phyloP scores from a whole-genome alignment of 2,797 vertebrate species.

The Artibeus lituratus region DNA sequence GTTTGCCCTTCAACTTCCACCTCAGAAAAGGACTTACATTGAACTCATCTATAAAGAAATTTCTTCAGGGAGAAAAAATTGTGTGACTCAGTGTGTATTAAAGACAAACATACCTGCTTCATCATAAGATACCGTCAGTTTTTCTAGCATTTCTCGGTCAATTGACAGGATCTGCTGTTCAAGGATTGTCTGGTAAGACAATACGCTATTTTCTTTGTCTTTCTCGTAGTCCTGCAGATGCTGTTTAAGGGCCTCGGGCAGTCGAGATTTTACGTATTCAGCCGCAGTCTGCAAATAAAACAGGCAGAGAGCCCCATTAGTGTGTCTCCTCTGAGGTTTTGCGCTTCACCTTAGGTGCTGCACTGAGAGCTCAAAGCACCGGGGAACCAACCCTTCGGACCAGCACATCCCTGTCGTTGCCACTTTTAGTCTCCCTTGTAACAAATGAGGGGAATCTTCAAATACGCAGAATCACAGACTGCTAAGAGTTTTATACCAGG shows the following conservation, averaged over 20 bases:
- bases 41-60: neutral
- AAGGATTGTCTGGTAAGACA: slow-evolving; percentile 93
- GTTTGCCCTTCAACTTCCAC: neutral
- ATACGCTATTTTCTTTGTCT: slow-evolving; percentile 93
- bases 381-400: neutral
- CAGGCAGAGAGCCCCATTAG: slow-evolving; percentile 46
- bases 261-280: slow-evolving; percentile 93
- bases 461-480: neutral
- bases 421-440: slow-evolving; percentile 9
- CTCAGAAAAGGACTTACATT: neutral
- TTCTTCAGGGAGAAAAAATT: fast-evolving
- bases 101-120: slow-evolving; percentile 91
- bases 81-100: neutral
- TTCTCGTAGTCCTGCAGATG: slow-evolving; percentile 94
- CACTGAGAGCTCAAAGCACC: neutral
- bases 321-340: neutral
- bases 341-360: neutral
- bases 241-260: slow-evolving; percentile 93
- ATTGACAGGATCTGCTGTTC: slow-evolving; percentile 94
- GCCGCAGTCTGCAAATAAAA: slow-evolving; percentile 90
- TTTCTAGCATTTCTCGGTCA: slow-evolving; percentile 95
- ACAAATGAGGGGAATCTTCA: neutral
- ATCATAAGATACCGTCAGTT: slow-evolving; percentile 92
- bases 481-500: neutral
- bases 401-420: neutral